Base-by-base conservation (phyloP, 2,797 vertebrate species). In the Anguilla megastoma region DNA sequence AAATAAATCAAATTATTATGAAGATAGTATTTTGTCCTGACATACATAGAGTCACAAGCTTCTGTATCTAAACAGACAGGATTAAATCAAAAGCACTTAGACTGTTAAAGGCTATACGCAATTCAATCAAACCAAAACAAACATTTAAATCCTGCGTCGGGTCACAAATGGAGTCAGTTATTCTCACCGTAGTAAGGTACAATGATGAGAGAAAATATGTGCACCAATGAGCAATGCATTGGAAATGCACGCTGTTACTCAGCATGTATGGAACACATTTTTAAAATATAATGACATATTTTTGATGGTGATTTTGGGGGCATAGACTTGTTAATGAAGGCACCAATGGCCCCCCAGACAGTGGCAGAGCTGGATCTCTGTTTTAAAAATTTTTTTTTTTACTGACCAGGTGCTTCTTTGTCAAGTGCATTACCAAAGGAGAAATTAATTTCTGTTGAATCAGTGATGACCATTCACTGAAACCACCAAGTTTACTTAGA, bases 261-360 rank as follows among this genome's bases (percentile, higher is more conserved):
- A 69, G 6, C 24, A 66, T 66, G 56, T 18, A 58, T 21, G 56
- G 16, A 58, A 58, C 56, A 58, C 56, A 18, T 18, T 58, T 58
- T 58, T 2, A 58, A 58, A 58, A 16, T 58, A 16, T 58, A 58
- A 58, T 58, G 3, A 16, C 2, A 58, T 58, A 58, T 58, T 58
- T 16, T 58, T 16, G 10, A 58, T 58, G 1, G 56, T 16, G 56
- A 58, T 18, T 21, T 58, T 58, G 16, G 21, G 14, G 56, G 14
- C 16, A 58, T 58, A 58, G 14, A 58, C 9, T 8, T 27, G 63
- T 91, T 85, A 92, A 87, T 33, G 58, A 79, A 86, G 7, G 12
- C 36, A 74, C 10, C 21, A 85, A 86, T 90, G 14, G 14, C 90
- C 90, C 88, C 88, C 87, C 1, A 24, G 80, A 48, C 63, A 54